Evolutionary conservation across 2,888 invertebrate species (phyloP).

Genomic region (Geophilus truncorum): DNA sequence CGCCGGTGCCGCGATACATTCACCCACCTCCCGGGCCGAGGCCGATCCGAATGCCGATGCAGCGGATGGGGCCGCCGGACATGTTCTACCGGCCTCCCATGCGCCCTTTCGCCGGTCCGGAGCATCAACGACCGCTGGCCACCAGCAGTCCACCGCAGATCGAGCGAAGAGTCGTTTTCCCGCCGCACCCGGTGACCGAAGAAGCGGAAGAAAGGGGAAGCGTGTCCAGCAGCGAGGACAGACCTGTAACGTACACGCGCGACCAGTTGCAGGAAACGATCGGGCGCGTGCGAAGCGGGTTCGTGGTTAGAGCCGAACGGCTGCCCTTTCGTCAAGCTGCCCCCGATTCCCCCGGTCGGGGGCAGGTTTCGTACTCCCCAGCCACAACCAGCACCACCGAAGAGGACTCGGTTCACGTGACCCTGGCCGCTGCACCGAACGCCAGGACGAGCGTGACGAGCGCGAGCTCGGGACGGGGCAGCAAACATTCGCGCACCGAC

Average conservation of each 20-base stretch:
- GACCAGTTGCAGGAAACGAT: slow-evolving; percentile 44
- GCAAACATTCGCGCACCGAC: slow-evolving; percentile 40
- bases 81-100: neutral
- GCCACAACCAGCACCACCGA: slow-evolving; percentile 30
- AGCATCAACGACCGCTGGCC: slow-evolving; percentile 50
- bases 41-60: neutral
- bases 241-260: slow-evolving; percentile 43
- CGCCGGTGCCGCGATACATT: slow-evolving; percentile 32
- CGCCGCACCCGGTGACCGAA: slow-evolving; percentile 51
- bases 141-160: slow-evolving; percentile 49
- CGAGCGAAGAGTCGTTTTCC: slow-evolving; percentile 47
- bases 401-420: slow-evolving; percentile 29
- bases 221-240: slow-evolving; percentile 35
- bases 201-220: slow-evolving; percentile 32
- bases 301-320: slow-evolving; percentile 35
- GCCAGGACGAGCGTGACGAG: slow-evolving; percentile 56
- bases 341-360: slow-evolving; percentile 38
- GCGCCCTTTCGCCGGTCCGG: slow-evolving; percentile 22
- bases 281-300: slow-evolving; percentile 42
- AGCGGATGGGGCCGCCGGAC: neutral
- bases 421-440: slow-evolving; percentile 30
- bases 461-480: slow-evolving; percentile 49
- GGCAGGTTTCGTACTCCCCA: slow-evolving; percentile 29
- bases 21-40: slow-evolving; percentile 28
- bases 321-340: slow-evolving; percentile 39